Base-by-base conservation (phyloP, 2,113 vertebrate genomes). In the Orientallactaga bullata region DNA sequence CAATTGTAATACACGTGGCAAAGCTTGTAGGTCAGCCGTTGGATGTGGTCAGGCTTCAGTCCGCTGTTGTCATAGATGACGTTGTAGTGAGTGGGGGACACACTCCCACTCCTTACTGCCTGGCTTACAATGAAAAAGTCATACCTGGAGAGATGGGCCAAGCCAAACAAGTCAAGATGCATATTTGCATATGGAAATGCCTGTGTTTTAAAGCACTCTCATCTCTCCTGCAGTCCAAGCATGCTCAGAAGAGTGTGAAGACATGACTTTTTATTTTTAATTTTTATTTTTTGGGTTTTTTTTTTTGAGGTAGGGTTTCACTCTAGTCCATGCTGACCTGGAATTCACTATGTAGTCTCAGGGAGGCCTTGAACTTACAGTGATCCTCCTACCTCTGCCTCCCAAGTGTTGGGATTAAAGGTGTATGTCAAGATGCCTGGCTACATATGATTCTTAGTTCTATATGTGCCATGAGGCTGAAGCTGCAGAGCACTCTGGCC, bases 1-100 rank as follows among this genome's bases (percentile, higher is more conserved):
- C 99, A 99, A 97, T 99, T 99, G 94, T 99, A 99, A 95, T 99
- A 99, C 98, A 99, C 94, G 92, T 99, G 99, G 87, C 99, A 99
- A 2, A 99, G 98, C 78, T 99, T 99, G 98, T 99, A 99, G 2
- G 99, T 99, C 0, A 99, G 97, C 86, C 99, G 97, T 97, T 99
- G 99, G 95, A 99, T 97, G 13, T 99, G 98, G 96, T 99, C 99
- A 0, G 99, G 99, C 91, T 99, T 99, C 93, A 99, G 97, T 68
- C 98, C 98, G 2, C 99, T 99, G 66, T 83, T 99, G 98, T 99
- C 99, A 1, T 99, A 99, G 79, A 99, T 97, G 0, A 99, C 99
- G 0, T 99, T 99, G 96, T 99, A 99, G 60, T 99, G 99, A 0
- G 99, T 99, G 0, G 99, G 99, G 0, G 99, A 94, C 0, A 99